Base-by-base conservation (phyloP, 2,113 vertebrate species). In the Asarcornis scutulata region DNA sequence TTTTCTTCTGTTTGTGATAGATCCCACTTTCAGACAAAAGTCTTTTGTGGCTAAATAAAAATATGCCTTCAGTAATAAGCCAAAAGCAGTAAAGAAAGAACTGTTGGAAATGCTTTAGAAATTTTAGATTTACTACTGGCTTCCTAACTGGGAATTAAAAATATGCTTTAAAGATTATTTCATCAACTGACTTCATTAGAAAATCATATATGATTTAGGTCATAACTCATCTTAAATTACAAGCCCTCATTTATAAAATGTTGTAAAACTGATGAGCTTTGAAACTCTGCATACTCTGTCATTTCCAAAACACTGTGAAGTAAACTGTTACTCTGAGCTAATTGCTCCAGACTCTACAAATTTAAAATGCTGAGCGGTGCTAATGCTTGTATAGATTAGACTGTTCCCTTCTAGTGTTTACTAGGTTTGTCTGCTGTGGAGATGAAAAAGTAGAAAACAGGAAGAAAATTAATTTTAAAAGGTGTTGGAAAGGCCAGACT, bases 151-250 rank as follows among this genome's bases (percentile, higher is more conserved):
- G 76, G 55, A 95, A 95, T 83, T 90, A 86, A 92, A 80, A 93
- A 86, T 86, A 76, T 31, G 4, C 91, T 95, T 88, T 34, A 82
- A 92, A 60, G 26, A 92, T 92, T 89, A 90, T 94, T 88, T 96
- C 50, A 90, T 89, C 76, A 79, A 89, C 95, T 95, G 68, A 77
- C 74, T 97, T 95, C 55, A 93, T 97, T 96, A 92, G 88, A 96
- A 97, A 97, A 96, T 94, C 79, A 89, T 91, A 78, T 44, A 93
- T 78, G 63, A 83, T 40, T 92, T 75, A 87, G 89, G 77, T 93
- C 72, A 71, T 92, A 96, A 97, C 88, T 93, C 62, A 86, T 86
- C 44, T 89, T 95, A 91, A 96, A 96, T 96, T 87, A 90, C 46
- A 94, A 95, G 27, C 60, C 72, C 42, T 97, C 95, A 44, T 95